Percentiles rank a stretch among this genome's conserved stretches.
phyloP scores from a whole-genome alignment of 2,797 vertebrate species.

The Rhincodon typus region DNA sequence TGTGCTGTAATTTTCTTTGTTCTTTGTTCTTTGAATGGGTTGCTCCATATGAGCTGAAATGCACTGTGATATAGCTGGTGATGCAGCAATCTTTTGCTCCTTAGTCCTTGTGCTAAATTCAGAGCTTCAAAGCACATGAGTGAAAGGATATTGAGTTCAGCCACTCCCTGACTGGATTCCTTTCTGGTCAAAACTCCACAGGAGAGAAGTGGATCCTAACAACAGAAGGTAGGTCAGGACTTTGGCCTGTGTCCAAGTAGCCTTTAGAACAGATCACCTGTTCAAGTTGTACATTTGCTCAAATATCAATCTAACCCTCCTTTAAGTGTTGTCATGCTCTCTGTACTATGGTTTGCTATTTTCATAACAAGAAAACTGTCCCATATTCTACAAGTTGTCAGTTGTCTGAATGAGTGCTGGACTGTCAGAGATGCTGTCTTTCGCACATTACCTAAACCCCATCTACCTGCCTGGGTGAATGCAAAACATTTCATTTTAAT shows the following conservation, averaged over 20 bases:
- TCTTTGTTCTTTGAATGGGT: too few relatives aligned
- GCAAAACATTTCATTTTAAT: too few relatives aligned
- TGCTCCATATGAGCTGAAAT: too few relatives aligned
- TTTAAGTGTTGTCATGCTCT: not conserved
- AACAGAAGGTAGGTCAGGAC: too few relatives aligned
- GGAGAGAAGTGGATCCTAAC: not conserved
- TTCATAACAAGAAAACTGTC: not conserved
- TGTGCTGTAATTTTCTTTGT: too few relatives aligned
- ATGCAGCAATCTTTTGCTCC: too few relatives aligned
- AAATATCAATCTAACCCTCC: not conserved
- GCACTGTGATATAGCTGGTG: too few relatives aligned
- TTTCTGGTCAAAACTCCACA: not conserved
- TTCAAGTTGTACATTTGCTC: not conserved
- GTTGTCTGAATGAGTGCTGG: too few relatives aligned
- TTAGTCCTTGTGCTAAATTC: too few relatives aligned
- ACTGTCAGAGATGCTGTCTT: too few relatives aligned
- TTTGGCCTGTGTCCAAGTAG: not conserved
- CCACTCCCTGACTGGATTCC: not conserved
- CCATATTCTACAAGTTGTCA: not conserved
- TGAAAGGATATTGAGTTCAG: not conserved
- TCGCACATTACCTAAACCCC: too few relatives aligned
- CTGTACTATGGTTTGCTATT: not conserved
- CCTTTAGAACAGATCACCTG: not conserved
- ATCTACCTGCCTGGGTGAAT: too few relatives aligned
- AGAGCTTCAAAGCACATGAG: not conserved